Conservation (phyloP, 2,797 vertebrate species). For the Cygnus olor region DNA sequence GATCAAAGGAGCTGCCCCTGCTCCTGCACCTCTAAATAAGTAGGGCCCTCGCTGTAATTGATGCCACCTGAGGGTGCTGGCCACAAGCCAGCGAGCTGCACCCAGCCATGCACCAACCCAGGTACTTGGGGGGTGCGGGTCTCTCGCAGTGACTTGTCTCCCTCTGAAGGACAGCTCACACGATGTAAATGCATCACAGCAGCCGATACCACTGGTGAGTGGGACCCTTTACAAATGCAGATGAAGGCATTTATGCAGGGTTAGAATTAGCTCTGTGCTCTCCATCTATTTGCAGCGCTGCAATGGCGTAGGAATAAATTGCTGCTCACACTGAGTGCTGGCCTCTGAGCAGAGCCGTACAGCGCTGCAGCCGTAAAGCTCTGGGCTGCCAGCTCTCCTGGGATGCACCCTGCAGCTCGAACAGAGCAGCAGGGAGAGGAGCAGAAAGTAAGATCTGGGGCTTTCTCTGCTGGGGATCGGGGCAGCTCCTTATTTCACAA, state of each 20-base stretch:
- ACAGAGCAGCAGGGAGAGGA: neutral
- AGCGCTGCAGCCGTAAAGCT: neutral
- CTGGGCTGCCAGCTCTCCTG: neutral
- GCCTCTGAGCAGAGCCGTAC: fast-evolving
- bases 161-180: neutral
- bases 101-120: neutral
- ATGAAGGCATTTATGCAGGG: neutral
- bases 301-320: neutral
- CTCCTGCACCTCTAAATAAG: neutral
- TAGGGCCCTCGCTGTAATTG: fast-evolving
- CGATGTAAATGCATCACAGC: neutral
- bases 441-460: neutral
- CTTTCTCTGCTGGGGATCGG: neutral
- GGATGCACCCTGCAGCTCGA: fast-evolving
- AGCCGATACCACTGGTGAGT: neutral
- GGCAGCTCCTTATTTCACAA: neutral
- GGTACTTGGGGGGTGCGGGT: neutral
- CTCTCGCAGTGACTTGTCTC: neutral
- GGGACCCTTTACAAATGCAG: neutral
- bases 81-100: neutral
- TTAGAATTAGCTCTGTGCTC: neutral
- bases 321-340: fast-evolving
- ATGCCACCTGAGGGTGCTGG: neutral
- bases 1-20: neutral
- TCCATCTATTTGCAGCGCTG: fast-evolving